A percentile compares a stretch with the other conserved stretches of the same genome.
These are phyloP conservation scores for Pollenia griseotomentosa DNA, from an alignment of 2,888 invertebrate species.

Conservation along the genomic window DNA sequence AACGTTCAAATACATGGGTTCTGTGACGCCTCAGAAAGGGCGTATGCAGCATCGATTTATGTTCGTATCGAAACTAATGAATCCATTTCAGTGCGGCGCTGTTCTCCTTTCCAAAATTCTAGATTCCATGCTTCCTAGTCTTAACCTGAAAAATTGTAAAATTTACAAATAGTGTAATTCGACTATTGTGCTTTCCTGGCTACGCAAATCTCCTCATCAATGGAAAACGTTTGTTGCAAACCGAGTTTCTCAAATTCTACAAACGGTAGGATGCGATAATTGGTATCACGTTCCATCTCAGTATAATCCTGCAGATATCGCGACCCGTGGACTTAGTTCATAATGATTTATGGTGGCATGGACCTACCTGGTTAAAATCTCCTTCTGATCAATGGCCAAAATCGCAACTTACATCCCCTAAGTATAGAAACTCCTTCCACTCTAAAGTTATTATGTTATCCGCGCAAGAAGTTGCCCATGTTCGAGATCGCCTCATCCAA, in stretches of 20 bases:
- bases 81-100: background rate
- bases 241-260: conserved; percentile 14
- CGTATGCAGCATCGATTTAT: background rate
- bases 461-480: background rate
- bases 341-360: conserved; percentile 40
- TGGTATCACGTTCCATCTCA: conserved; percentile 41
- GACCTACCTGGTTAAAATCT: conserved; percentile 18
- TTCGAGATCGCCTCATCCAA: background rate
- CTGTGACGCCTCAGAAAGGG: conserved; percentile 1
- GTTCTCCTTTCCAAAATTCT: too few relatives aligned
- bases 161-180: conserved; percentile 26
- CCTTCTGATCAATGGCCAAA: background rate
- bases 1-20: conserved; percentile 19
- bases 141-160: background rate
- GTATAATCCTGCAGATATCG: conserved; percentile 47
- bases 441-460: background rate
- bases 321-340: conserved; percentile 6
- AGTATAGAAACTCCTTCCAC: background rate
- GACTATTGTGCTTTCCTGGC: conserved; percentile 27
- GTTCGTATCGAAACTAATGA: background rate
- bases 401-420: background rate
- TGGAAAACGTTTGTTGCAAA: conserved; percentile 36
- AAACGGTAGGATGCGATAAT: background rate
- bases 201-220: conserved; percentile 24
- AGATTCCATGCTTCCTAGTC: too few relatives aligned